Evolutionary conservation across 2,797 vertebrate species (phyloP).

Genomic region (Hafferia zeledoni): DNA sequence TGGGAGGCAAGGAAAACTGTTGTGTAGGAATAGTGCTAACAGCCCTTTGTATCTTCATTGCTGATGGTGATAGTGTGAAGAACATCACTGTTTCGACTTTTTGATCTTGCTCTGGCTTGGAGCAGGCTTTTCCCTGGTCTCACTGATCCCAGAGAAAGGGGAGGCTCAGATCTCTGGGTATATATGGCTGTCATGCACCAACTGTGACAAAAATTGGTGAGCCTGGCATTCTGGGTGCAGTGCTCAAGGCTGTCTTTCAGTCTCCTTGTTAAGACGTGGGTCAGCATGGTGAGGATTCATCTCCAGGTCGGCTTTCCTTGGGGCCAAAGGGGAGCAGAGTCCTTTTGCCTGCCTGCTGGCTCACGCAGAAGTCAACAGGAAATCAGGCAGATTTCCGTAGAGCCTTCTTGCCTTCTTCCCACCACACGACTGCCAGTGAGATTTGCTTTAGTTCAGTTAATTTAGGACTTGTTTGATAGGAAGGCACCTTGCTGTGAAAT

Average conservation of each 20-base stretch:
- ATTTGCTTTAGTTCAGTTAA: slow-evolving; percentile 2
- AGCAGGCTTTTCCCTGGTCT: neutral
- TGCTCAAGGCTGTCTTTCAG: neutral
- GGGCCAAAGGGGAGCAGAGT: neutral
- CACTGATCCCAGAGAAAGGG: neutral
- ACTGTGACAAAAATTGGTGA: neutral
- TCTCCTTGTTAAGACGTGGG: neutral
- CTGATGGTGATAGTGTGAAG: neutral
- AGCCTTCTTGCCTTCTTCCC: neutral
- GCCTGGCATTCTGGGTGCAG: neutral
- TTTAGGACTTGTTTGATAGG: slow-evolving; percentile 5
- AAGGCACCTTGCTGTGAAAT: neutral
- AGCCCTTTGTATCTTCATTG: neutral
- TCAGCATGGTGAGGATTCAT: neutral
- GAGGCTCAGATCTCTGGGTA: neutral
- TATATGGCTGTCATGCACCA: neutral
- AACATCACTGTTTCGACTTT: neutral
- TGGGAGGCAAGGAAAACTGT: neutral
- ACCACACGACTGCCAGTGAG: neutral
- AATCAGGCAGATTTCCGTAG: neutral
- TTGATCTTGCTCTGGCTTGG: neutral
- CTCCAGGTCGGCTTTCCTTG: neutral
- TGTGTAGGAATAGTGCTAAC: rapidly evolving
- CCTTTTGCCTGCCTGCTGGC: neutral
- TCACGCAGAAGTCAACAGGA: neutral